Base-by-base conservation (phyloP, 2,113 vertebrate species). In the Hydrolagus affinis region DNA sequence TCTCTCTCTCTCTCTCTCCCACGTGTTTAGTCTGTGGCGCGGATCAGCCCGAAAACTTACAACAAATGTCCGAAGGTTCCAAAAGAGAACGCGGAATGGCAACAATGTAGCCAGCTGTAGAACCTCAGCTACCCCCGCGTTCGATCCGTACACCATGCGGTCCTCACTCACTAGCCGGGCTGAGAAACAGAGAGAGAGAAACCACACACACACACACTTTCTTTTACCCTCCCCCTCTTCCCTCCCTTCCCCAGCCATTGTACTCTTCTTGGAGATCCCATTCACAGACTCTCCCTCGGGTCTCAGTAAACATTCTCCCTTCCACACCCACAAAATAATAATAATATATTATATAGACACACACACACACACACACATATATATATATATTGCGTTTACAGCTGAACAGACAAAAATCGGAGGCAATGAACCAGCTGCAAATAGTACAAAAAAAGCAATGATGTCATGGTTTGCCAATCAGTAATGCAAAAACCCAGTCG, bases 391-490 rank as follows among this genome's bases (percentile, higher is more conserved):
- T 9, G 70, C 11, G 70, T 9, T 6, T 9, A 10, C 9, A 19
- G 15, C 62, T 83, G 25, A 83, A 68, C 60, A 30, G 25, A 83
- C 62, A 66, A 66, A 25, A 60, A 83, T 11, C 64, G 66, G 28
- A 64, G 23, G 60, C 75, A 64, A 25, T 19, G 62, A 83, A 66
- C 60, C 32, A 19, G 78, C 78, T 32, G 78, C 62, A 66, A 83
- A 83, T n/a, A 78, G 76, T 78, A 83, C 30, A 62, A 83, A 12
- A 10, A 83, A 32, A 28, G 78, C 78, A 19, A 62, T 83, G 78
- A 83, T 83, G 78, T 83, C 78, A 83, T 64, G 78, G 62, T 62
- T 83, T 66, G 60, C 78, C 78, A 83, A 83, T 83, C 78, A 83
- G 78, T 83, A 68, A n/a, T 83, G 78, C 78, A 83, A 83, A 30